These are phyloP conservation scores for Steinernema hermaphroditum DNA, from an alignment of 2,888 invertebrate genomes.

Conservation along the genomic window DNA sequence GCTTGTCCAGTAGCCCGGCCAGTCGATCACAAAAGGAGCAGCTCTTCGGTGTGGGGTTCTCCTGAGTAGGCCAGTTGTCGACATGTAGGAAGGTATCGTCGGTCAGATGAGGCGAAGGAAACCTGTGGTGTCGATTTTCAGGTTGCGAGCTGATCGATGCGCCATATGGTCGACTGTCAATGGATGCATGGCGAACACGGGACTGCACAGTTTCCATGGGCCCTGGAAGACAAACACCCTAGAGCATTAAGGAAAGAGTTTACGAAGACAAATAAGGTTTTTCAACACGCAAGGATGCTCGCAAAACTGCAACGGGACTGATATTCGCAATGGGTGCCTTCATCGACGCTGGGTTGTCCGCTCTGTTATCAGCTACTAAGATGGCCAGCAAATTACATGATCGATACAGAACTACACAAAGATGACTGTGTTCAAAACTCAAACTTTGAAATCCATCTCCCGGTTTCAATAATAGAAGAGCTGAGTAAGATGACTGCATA, in stretches of 20 bases:
- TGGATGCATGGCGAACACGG: constrained; percentile 15
- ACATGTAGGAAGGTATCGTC: constrained; percentile 6
- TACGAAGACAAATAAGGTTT: neutral
- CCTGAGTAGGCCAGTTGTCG: neutral
- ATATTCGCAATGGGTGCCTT: constrained; percentile 12
- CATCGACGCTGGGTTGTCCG: neutral
- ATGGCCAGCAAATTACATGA: constrained; percentile 21
- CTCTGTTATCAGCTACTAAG: constrained; percentile 25
- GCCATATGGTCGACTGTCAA: constrained; percentile 16
- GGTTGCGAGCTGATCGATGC: neutral
- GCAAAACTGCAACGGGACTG: neutral
- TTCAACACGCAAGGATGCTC: neutral
- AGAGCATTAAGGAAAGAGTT: neutral
- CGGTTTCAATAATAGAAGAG: too few species aligned
- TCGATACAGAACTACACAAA: neutral
- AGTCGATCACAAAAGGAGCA: neutral
- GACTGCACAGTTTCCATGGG: neutral
- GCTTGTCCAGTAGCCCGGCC: neutral
- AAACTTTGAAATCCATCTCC: neutral
- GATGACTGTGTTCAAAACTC: neutral
- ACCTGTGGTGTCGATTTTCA: constrained; percentile 3
- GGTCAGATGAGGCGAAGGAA: neutral
- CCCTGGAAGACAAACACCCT: neutral
- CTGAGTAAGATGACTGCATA: too few species aligned
- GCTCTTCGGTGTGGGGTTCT: neutral